These are phyloP conservation scores for Cariama cristata DNA, from an alignment of 2,113 vertebrate genomes.

Conservation along the genomic window DNA sequence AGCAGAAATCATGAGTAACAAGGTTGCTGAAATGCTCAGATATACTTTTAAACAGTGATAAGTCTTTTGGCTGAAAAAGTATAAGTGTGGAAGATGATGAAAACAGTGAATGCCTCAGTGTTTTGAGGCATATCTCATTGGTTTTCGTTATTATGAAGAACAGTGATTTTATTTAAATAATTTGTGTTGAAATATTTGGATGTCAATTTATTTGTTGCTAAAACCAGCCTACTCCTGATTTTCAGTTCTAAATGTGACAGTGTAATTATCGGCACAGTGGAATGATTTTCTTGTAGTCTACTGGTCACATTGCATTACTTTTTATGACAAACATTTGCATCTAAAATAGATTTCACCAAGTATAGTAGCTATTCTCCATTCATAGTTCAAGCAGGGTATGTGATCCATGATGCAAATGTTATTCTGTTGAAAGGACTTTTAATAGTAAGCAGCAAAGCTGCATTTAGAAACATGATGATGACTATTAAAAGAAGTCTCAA, in stretches of 20 bases:
- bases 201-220: not conserved
- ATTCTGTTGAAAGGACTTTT: not conserved
- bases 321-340: not conserved
- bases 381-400: not conserved
- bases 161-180: not conserved
- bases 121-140: not conserved
- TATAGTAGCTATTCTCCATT: not conserved
- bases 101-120: not conserved
- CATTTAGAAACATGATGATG: not conserved
- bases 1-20: not conserved
- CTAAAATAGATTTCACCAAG: not conserved
- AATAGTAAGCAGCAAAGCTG: not conserved
- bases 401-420: not conserved
- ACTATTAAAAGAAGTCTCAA: not conserved
- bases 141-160: not conserved
- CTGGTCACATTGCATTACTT: not conserved
- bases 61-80: not conserved
- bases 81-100: not conserved
- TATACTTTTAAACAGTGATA: accelerated
- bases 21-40: not conserved
- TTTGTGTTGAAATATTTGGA: not conserved
- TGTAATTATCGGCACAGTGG: not conserved
- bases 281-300: not conserved
- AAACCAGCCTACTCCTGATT: not conserved
- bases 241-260: not conserved